phyloP scores from a whole-genome alignment of 2,797 vertebrate species.

The Sebastes jordani region DNA sequence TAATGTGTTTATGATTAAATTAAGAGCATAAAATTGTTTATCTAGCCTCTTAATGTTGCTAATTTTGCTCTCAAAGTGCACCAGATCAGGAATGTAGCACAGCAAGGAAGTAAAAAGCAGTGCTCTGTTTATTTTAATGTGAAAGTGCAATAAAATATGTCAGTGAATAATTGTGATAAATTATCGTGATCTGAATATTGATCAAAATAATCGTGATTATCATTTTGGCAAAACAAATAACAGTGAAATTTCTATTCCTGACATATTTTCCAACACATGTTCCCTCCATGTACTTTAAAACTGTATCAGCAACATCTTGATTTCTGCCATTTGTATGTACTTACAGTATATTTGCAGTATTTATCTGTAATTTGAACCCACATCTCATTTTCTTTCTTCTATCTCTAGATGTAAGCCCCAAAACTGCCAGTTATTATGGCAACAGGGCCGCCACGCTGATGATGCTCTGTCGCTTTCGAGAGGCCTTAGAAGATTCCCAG shows the following conservation, averaged over 20 bases:
- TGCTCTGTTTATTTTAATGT: no score
- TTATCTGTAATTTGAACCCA: neutral
- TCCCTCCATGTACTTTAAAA: neutral
- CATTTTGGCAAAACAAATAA: neutral
- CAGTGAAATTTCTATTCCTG: neutral
- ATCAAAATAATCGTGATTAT: no score
- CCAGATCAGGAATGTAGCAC: no score
- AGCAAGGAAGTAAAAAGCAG: no score
- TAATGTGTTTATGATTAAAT: no score
- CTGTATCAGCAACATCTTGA: neutral
- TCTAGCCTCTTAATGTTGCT: no score
- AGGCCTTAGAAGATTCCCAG: slow-evolving; percentile 93
- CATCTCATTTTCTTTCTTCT: neutral
- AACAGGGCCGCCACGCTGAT: slow-evolving; percentile 96
- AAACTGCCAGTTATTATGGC: slow-evolving; percentile 94
- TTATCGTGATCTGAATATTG: no score
- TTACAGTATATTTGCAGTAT: neutral
- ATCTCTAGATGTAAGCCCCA: slow-evolving; percentile 86
- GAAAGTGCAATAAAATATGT: no score
- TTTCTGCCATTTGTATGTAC: neutral
- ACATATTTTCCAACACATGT: neutral
- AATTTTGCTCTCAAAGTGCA: no score
- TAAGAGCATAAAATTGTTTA: no score
- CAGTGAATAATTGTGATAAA: no score
- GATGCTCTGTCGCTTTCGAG: slow-evolving; percentile 91